These are phyloP conservation scores for human (Homo sapiens) DNA, from an alignment of 2,113 vertebrate genomes.

Conservation along the genomic window DNA sequence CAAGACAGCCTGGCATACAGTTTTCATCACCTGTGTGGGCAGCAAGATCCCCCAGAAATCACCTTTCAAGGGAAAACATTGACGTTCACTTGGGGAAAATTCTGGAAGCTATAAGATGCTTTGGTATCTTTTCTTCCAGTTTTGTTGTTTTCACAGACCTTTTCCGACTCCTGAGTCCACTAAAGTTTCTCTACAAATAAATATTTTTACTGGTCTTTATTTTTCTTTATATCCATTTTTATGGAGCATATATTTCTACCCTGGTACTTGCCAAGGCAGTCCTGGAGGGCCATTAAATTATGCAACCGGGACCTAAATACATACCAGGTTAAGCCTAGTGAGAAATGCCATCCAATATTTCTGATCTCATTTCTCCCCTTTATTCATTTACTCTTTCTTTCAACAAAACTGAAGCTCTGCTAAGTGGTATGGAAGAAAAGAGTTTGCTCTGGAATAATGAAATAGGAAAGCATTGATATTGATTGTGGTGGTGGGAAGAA, in stretches of 20 bases:
- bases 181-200: neutral
- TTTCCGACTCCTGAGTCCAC: neutral
- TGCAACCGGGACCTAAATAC: neutral
- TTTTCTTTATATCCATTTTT: conserved; percentile 41
- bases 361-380: neutral
- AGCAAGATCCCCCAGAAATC: neutral
- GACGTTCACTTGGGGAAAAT: neutral
- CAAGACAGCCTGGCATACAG: neutral
- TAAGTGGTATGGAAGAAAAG: neutral
- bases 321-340: neutral
- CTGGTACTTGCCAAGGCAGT: neutral
- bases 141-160: neutral
- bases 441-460: neutral
- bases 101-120: neutral
- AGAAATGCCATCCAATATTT: neutral
- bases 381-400: neutral
- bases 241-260: neutral
- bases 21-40: neutral
- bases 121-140: neutral
- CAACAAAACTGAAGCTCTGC: neutral
- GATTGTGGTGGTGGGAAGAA: neutral
- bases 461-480: neutral
- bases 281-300: neutral
- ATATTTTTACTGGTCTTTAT: conserved; percentile 23
- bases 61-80: neutral